Evolutionary conservation across 2,888 invertebrate genomes (phyloP), one percentile per base, ranked within the genome.

Genomic region (Parnassius orleans): DNA sequence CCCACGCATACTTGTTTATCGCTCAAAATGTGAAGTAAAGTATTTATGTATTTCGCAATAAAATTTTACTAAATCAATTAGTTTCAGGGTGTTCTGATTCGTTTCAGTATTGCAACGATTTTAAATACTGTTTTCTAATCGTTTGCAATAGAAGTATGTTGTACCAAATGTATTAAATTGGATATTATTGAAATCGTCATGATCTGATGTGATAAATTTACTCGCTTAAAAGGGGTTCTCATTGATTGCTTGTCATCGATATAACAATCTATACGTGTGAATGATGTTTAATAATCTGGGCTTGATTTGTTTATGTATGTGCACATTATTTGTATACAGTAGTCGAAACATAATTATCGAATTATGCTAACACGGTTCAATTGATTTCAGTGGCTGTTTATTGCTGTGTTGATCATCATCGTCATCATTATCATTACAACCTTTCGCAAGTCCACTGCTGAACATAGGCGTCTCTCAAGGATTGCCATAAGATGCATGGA

Each of bases 91-190:
- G 50, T 63, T 57, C 51, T 19, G 50, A 58, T 63, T 63, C 50
- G 58, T 58, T 63, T 33, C 54, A 41, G 44, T 46, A 41, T 51
- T 58, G 19, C 53, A 42, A 54, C 42, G 54, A 7, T 15, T 54
- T 15, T 58, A 50, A 33, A 10, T 50, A 47, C 24, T 50, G 53
- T 62, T 62, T 61, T 58, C 62, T 62, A 54, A 63, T 58, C 48
- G 50, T 12, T 15, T 44, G 15, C n/a, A 11, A 15, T 24, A 57
- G n/a, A 61, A 10, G 47, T 19, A 19, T 19, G 19, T 43, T 19
- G 19, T 43, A 44, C 44, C n/a, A 44, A 43, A 58, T 12, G 41
- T 43, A 43, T 43, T 43, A 7, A 43, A 43, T 11, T 43, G 11
- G 3, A 10, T 11, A 11, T 43, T 43, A 43, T 43, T 48, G 9